These are phyloP conservation scores for Oryctes rhinoceros DNA, from an alignment of 1,140 invertebrate species.

Conservation along the genomic window DNA sequence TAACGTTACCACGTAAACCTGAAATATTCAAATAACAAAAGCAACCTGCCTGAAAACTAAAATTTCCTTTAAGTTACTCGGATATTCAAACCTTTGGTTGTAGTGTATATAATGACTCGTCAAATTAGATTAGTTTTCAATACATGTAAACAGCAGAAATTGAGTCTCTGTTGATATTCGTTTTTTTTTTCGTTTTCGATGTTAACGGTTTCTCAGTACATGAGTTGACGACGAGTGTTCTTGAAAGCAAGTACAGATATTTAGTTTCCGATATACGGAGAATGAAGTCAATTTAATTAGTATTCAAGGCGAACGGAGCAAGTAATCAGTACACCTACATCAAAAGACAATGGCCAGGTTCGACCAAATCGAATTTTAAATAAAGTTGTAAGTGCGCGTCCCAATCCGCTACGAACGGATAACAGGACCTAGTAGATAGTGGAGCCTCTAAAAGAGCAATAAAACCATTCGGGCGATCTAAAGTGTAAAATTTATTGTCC, in stretches of 20 bases:
- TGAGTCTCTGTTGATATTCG: background rate
- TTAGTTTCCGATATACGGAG: conserved; percentile 36
- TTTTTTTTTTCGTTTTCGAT: background rate
- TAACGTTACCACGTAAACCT: too few relatives aligned
- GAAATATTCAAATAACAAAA: too few relatives aligned
- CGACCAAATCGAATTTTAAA: conserved; percentile 45
- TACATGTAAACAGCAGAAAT: conserved; percentile 7
- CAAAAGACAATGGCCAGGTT: conserved; percentile 43
- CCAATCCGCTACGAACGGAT: conserved; percentile 31
- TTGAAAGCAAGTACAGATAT: conserved; percentile 33
- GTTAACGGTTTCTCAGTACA: conserved; percentile 2
- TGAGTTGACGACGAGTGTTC: conserved; percentile 1
- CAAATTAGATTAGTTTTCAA: conserved; percentile 3
- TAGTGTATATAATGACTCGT: background rate
- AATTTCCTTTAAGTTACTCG: too few relatives aligned
- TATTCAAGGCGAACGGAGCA: conserved; percentile 38
- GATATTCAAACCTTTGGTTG: too few relatives aligned
- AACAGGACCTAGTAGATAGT: conserved; percentile 41
- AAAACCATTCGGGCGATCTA: conserved; percentile 43
- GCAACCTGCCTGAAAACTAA: too few relatives aligned
- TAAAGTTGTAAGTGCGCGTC: conserved; percentile 43
- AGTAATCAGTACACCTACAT: conserved; percentile 43
- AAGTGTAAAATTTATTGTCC: conserved; percentile 45
- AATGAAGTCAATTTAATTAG: conserved; percentile 41
- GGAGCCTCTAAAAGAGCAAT: conserved; percentile 44